phyloP scores from a whole-genome alignment of 2,113 vertebrate genomes.

The Erpornis zantholeuca region DNA sequence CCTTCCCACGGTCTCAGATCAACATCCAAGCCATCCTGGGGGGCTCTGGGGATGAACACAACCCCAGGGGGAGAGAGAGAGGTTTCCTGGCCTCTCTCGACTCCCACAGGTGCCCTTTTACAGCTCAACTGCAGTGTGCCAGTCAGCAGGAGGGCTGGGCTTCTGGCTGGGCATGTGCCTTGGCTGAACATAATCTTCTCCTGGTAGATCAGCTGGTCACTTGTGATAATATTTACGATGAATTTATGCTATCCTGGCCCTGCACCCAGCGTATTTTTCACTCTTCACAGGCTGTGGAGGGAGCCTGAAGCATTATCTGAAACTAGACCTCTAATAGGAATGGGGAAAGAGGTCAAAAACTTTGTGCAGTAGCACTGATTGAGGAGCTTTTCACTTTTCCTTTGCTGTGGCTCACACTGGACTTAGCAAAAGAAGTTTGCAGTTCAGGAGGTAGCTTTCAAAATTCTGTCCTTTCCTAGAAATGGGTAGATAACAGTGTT shows the following conservation, averaged over 20 bases:
- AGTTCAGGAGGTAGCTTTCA: background rate
- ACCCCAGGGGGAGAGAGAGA: too few species aligned
- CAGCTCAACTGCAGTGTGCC: background rate
- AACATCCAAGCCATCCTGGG: too few species aligned
- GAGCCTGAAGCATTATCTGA: background rate
- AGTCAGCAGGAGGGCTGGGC: background rate
- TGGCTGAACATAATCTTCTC: background rate
- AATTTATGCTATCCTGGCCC: background rate
- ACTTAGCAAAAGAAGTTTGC: background rate
- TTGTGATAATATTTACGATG: background rate
- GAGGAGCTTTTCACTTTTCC: background rate
- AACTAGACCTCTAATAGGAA: background rate
- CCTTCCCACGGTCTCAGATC: too few species aligned
- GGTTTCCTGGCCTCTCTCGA: too few species aligned
- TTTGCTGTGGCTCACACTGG: background rate
- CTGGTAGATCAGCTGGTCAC: background rate
- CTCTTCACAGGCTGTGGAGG: background rate
- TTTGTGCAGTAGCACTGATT: background rate
- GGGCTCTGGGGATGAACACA: too few species aligned
- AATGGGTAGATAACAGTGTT: background rate
- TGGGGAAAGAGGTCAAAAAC: background rate
- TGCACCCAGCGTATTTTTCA: background rate
- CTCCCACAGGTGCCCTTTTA: background rate
- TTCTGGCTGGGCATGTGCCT: background rate
- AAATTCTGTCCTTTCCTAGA: background rate